Percentiles rank a stretch among this genome's conserved stretches.
phyloP scores from a whole-genome alignment of 2,888 invertebrate genomes.

The Steinernema carpocapsae region DNA sequence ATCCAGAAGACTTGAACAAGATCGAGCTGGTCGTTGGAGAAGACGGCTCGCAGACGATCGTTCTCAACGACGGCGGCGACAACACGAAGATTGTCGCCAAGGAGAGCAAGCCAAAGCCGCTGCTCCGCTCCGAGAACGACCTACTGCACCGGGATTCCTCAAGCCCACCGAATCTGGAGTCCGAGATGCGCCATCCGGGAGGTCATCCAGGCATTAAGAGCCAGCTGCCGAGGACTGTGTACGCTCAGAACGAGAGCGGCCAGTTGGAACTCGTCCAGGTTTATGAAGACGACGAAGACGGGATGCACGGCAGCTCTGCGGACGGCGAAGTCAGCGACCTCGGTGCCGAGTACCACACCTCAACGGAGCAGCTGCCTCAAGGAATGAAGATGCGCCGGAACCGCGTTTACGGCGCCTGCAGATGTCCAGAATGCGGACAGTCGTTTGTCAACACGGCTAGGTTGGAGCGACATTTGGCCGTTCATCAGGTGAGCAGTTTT shows the following conservation, averaged over 20 bases:
- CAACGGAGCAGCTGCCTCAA: slow-evolving; percentile 39
- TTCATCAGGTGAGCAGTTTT: slow-evolving; percentile 63
- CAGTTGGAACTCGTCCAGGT: neutral
- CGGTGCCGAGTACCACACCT: slow-evolving; percentile 6
- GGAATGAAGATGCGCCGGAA: slow-evolving; percentile 45
- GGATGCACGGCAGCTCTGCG: slow-evolving; percentile 33
- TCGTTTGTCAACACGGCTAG: slow-evolving; percentile 62
- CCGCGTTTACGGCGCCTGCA: slow-evolving; percentile 57
- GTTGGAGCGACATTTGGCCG: slow-evolving; percentile 62
- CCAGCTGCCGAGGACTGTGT: neutral
- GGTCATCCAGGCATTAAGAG: neutral
- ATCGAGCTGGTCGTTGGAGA: slow-evolving; percentile 41
- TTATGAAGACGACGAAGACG: slow-evolving; percentile 32
- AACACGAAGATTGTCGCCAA: slow-evolving; percentile 31
- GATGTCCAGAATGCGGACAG: slow-evolving; percentile 61
- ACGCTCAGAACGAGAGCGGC: slow-evolving; percentile 9
- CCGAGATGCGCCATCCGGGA: too few species aligned
- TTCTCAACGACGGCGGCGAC: slow-evolving; percentile 38
- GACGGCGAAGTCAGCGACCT: neutral
- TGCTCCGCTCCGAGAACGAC: neutral
- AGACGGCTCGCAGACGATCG: slow-evolving; percentile 45
- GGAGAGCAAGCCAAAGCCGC: neutral
- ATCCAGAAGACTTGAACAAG: slow-evolving; percentile 43
- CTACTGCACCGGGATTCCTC: too few species aligned
- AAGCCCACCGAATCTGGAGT: too few species aligned